phyloP scores from a whole-genome alignment of 2,113 vertebrate species.

The Bombycilla garrulus region DNA sequence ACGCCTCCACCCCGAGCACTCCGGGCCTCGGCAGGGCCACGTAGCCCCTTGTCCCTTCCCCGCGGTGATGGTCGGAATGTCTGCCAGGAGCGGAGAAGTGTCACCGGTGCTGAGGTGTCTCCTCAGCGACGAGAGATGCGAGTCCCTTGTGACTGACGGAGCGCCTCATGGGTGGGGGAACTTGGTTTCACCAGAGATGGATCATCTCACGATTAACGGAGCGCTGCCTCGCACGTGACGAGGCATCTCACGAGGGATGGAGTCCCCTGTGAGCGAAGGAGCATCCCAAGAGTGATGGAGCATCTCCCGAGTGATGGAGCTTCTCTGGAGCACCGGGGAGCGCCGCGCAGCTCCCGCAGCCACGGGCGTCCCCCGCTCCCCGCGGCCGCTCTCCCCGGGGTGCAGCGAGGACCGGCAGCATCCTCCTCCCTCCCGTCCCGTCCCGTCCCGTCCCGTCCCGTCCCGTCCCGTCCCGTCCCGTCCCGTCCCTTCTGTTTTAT shows the following conservation, averaged over 20 bases:
- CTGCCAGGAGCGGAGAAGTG: background rate
- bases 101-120: background rate
- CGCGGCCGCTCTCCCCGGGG: too few species aligned
- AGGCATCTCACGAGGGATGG: rapidly evolving
- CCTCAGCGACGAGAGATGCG: background rate
- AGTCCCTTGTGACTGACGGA: background rate
- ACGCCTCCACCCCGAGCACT: background rate
- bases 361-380: background rate
- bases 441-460: too few species aligned
- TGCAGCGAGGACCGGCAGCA: background rate
- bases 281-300: rapidly evolving
- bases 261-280: rapidly evolving
- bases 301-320: background rate
- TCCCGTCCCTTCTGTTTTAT: background rate
- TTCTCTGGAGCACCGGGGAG: background rate
- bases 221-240: background rate
- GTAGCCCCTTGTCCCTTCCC: background rate
- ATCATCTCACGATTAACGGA: background rate
- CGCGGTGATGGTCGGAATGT: rapidly evolving
- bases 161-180: rapidly evolving
- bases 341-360: background rate
- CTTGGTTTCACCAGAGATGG: background rate
- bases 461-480: too few species aligned
- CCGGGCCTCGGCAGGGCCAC: background rate
- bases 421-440: background rate